These are phyloP conservation scores for Pelodytes ibericus DNA, from an alignment of 2,797 vertebrate species.

Conservation along the genomic window DNA sequence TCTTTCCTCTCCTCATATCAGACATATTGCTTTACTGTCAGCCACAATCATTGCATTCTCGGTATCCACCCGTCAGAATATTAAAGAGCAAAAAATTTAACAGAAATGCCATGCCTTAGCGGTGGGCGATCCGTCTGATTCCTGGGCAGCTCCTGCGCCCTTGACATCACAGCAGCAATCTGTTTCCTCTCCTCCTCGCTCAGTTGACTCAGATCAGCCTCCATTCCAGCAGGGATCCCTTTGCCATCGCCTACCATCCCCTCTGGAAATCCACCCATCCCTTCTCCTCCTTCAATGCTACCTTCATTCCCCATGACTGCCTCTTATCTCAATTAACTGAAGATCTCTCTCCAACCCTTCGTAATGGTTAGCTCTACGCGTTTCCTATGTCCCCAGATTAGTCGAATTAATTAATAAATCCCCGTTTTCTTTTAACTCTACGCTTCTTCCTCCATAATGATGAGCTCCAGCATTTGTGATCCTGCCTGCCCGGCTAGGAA, in stretches of 20 bases:
- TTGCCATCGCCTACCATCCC: slow-evolving; percentile 71
- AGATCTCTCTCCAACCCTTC: not conserved
- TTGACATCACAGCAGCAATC: slow-evolving; percentile 89
- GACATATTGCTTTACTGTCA: slow-evolving; percentile 35
- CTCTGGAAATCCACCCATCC: slow-evolving; percentile 64
- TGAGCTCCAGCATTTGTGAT: slow-evolving; percentile 33
- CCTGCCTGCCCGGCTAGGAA: slow-evolving; percentile 29
- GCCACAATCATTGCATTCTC: not conserved
- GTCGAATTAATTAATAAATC: too few relatives aligned
- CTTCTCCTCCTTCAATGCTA: slow-evolving; percentile 82
- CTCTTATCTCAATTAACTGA: slow-evolving; percentile 16
- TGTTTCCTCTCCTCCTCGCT: slow-evolving; percentile 88
- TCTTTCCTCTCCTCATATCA: not conserved
- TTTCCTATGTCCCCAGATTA: too few relatives aligned
- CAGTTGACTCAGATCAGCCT: slow-evolving; percentile 81
- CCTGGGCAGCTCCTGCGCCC: slow-evolving; percentile 83
- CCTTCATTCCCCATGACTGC: slow-evolving; percentile 90
- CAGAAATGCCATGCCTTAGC: slow-evolving; percentile 45
- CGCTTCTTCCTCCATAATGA: slow-evolving; percentile 46
- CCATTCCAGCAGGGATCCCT: slow-evolving; percentile 77
- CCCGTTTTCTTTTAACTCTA: slow-evolving; percentile 5
- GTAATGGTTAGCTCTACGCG: not conserved
- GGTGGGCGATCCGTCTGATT: slow-evolving; percentile 57
- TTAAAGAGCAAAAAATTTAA: slow-evolving; percentile 37
- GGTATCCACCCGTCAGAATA: not conserved